Evolutionary conservation across 2,888 invertebrate species (phyloP).

Genomic region (Apamea anceps): DNA sequence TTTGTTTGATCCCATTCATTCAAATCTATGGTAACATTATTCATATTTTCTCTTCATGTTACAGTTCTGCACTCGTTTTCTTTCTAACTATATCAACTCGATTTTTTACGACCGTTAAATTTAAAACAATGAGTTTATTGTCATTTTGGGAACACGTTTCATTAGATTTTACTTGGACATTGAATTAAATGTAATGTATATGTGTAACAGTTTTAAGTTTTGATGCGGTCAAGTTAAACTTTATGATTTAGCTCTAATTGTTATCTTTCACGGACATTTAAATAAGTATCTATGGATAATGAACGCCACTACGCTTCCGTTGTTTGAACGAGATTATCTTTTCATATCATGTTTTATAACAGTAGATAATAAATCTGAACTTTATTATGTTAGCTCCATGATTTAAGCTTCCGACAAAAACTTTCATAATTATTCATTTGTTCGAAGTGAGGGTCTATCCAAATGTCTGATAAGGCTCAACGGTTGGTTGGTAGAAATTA

Average conservation of each 20-base stretch:
- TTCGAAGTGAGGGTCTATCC: neutral
- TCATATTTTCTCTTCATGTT: slow-evolving; percentile 65
- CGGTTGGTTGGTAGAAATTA: neutral
- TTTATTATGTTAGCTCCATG: slow-evolving; percentile 10
- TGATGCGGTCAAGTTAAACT: slow-evolving; percentile 7
- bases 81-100: slow-evolving; percentile 57
- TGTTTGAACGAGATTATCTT: slow-evolving; percentile 65
- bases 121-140: slow-evolving; percentile 63
- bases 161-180: slow-evolving; percentile 20
- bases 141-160: slow-evolving; percentile 52
- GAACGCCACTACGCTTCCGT: slow-evolving; percentile 59
- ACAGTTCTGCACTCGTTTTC: slow-evolving; percentile 56
- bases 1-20: slow-evolving; percentile 63
- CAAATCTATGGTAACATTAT: slow-evolving; percentile 63
- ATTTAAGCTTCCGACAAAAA: slow-evolving; percentile 1
- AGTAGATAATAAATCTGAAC: slow-evolving; percentile 23
- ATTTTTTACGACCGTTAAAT: slow-evolving; percentile 50
- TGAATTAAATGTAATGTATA: slow-evolving; percentile 5
- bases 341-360: slow-evolving; percentile 60
- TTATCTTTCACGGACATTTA: slow-evolving; percentile 45
- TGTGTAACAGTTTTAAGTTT: slow-evolving; percentile 21
- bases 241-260: slow-evolving; percentile 13
- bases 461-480: neutral
- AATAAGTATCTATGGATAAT: slow-evolving; percentile 29
- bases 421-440: neutral